A percentile compares a stretch with the other conserved stretches of the same genome.
Evolutionary conservation across 2,797 vertebrate genomes (phyloP).

Genomic region (Cuculus canorus): DNA sequence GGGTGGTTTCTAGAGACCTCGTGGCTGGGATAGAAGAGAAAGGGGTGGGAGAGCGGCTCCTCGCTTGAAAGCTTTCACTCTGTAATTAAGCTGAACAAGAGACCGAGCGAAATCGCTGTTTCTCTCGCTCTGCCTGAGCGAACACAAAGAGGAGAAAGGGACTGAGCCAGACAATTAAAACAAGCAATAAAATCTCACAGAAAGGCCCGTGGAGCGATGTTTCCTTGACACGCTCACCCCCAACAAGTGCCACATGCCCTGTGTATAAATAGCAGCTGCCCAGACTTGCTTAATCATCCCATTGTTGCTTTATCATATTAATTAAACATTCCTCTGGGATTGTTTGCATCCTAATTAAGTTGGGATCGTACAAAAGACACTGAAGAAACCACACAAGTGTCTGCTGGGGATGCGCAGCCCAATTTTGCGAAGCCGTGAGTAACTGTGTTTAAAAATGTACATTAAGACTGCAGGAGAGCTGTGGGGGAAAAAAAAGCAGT

Average conservation of each 20-base stretch:
- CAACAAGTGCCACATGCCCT: conserved; percentile 50
- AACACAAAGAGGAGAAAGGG: conserved; percentile 32
- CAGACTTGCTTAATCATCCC: conserved; percentile 60
- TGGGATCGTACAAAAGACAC: conserved; percentile 12
- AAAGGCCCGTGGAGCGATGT: not conserved
- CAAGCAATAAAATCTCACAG: not conserved
- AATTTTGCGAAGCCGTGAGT: not conserved
- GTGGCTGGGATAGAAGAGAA: not conserved
- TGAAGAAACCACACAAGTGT: not conserved
- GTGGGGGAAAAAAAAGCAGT: not conserved
- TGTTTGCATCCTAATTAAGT: conserved; percentile 54
- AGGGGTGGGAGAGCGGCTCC: not conserved
- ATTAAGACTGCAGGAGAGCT: not conserved
- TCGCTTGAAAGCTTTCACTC: not conserved
- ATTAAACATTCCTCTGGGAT: conserved; percentile 69
- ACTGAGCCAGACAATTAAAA: not conserved
- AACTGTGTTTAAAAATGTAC: rapidly evolving
- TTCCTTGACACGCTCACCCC: not conserved
- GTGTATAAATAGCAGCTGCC: conserved; percentile 52
- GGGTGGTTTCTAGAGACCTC: not conserved
- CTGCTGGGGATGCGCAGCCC: not conserved
- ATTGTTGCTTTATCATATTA: conserved; percentile 59
- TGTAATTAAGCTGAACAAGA: conserved; percentile 24
- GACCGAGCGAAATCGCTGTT: not conserved
- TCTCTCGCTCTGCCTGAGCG: not conserved